Conservation (phyloP, 1,140 invertebrate species). For the Mamestra configurata region DNA sequence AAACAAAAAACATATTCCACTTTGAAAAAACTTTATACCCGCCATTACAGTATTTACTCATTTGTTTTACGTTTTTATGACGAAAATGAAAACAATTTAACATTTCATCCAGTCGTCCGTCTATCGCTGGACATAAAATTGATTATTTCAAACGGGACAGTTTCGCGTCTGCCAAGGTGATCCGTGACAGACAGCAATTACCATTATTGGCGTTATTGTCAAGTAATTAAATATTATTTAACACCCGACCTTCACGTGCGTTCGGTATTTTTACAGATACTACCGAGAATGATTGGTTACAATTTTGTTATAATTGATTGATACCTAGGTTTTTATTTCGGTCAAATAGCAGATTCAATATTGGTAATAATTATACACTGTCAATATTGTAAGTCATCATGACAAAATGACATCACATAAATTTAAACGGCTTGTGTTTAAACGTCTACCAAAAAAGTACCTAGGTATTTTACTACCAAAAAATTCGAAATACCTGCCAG, state of each 20-base stretch:
- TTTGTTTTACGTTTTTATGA: slow-evolving; percentile 4
- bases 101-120: neutral
- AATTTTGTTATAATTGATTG: neutral
- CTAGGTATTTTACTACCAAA: too few species aligned
- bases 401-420: too few species aligned
- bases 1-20: neutral
- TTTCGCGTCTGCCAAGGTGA: slow-evolving; percentile 38
- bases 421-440: too few species aligned
- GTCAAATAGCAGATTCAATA: too few species aligned
- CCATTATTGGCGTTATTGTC: slow-evolving; percentile 35
- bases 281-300: neutral
- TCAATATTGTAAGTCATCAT: too few species aligned
- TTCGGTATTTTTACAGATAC: neutral
- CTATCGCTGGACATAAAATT: slow-evolving; percentile 28
- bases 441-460: too few species aligned
- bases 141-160: slow-evolving; percentile 6
- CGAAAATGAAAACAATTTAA: slow-evolving; percentile 24
- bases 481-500: too few species aligned
- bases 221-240: slow-evolving; percentile 40
- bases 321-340: too few species aligned
- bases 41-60: neutral
- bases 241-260: neutral
- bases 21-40: neutral
- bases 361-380: too few species aligned
- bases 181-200: slow-evolving; percentile 14